Evolutionary conservation across 2,888 invertebrate genomes (phyloP).

Genomic region (Pollenia labialis): DNA sequence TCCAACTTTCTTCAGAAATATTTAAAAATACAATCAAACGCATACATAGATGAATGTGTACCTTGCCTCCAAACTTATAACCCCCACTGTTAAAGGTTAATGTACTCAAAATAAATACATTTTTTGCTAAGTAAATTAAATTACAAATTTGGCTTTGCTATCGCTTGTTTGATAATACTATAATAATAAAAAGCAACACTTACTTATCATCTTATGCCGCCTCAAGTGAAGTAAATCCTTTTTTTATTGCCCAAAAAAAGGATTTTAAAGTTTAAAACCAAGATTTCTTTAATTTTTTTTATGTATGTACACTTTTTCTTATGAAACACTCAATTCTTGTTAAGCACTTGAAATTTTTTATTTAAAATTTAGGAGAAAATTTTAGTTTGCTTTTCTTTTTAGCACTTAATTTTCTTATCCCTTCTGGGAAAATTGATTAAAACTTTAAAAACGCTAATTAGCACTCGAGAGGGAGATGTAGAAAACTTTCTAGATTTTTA

Average conservation of each 20-base stretch:
- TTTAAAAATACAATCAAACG: too few species aligned
- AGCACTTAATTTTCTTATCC: not conserved
- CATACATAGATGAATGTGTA: too few species aligned
- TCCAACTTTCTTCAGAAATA: too few species aligned
- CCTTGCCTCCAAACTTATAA: too few species aligned
- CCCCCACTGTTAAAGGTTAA: too few species aligned
- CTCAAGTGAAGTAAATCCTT: conserved; percentile 71
- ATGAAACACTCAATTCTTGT: not conserved
- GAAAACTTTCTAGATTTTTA: conserved; percentile 14
- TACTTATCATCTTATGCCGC: conserved; percentile 74
- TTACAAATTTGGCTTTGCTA: not conserved
- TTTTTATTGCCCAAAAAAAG: conserved; percentile 45
- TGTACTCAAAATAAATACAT: too few species aligned
- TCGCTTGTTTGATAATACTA: not conserved
- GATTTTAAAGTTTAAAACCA: conserved; percentile 10
- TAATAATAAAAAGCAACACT: conserved; percentile 59
- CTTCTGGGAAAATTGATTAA: not conserved
- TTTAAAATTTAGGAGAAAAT: not conserved
- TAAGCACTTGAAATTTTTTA: not conserved
- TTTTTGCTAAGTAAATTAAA: not conserved
- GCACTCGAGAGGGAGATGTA: conserved; percentile 20
- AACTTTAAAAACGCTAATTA: conserved; percentile 50
- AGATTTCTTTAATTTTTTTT: conserved; percentile 3
- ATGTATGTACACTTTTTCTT: not conserved
- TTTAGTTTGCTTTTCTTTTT: not conserved